phyloP scores from a whole-genome alignment of 1,140 invertebrate species.

The Aphis gossypii region DNA sequence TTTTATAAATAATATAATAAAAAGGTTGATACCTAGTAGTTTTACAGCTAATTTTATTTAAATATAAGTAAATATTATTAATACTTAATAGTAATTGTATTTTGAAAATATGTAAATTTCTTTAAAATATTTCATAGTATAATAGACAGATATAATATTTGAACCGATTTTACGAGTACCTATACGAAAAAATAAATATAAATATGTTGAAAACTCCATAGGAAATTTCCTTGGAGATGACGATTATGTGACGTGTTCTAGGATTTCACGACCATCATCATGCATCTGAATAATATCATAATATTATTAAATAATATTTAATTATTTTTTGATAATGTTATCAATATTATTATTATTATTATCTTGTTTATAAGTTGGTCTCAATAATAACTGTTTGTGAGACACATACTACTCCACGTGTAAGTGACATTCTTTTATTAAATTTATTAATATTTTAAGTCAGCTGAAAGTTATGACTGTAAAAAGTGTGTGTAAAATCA shows the following conservation, averaged over 20 bases:
- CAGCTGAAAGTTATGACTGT: not conserved
- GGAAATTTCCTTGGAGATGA: not conserved
- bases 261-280: no score
- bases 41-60: not conserved
- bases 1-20: not conserved
- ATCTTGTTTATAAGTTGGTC: no score
- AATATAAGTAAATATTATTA: not conserved
- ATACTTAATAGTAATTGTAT: not conserved
- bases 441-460: no score
- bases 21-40: not conserved
- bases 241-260: no score
- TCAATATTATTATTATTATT: no score
- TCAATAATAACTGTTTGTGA: no score
- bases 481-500: conserved; percentile 35
- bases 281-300: no score
- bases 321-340: no score
- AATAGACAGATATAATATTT: not conserved
- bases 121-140: not conserved
- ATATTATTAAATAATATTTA: no score
- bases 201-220: not conserved
- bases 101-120: not conserved
- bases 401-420: no score
- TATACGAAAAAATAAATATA: not conserved
- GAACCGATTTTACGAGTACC: not conserved
- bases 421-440: no score